phyloP scores from a whole-genome alignment of 2,888 invertebrate species.

The Apeira syringaria region DNA sequence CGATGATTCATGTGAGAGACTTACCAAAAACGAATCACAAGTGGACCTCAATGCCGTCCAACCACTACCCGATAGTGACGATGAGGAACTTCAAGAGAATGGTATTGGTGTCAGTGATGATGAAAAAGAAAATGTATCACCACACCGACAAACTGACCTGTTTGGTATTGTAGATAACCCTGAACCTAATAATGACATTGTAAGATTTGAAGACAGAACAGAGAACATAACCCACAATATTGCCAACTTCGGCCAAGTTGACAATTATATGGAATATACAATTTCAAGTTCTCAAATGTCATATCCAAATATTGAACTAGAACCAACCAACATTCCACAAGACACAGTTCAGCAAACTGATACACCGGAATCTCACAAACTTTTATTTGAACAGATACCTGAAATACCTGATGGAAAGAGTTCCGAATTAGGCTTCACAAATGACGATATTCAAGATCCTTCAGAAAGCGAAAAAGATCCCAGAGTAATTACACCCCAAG shows the following conservation, averaged over 20 bases:
- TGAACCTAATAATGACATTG: constrained; percentile 70
- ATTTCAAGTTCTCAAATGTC: constrained; percentile 49
- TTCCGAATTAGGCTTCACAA: constrained; percentile 70
- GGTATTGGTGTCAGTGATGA: constrained; percentile 50
- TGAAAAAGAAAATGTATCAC: constrained; percentile 68
- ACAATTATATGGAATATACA: constrained; percentile 59
- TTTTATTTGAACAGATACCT: constrained; percentile 77
- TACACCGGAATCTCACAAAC: constrained; percentile 78
- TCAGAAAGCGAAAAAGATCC: constrained; percentile 65
- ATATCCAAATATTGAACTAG: constrained; percentile 62
- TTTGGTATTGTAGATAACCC: constrained; percentile 39
- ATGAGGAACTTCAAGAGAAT: constrained; percentile 66
- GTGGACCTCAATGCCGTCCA: constrained; percentile 85
- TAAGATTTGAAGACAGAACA: constrained; percentile 59
- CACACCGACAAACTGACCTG: constrained; percentile 49
- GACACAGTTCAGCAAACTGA: constrained; percentile 66
- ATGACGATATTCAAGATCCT: constrained; percentile 64
- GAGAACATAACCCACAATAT: constrained; percentile 46
- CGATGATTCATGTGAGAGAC: constrained; percentile 76
- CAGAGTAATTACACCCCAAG: constrained; percentile 57
- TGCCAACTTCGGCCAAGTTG: constrained; percentile 46
- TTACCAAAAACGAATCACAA: constrained; percentile 58
- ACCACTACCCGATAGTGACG: constrained; percentile 79
- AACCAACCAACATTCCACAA: constrained; percentile 52
- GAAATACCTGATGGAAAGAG: constrained; percentile 79